Evolutionary conservation across 1,140 invertebrate genomes (phyloP).

Genomic region (Sycophaga agraensis): DNA sequence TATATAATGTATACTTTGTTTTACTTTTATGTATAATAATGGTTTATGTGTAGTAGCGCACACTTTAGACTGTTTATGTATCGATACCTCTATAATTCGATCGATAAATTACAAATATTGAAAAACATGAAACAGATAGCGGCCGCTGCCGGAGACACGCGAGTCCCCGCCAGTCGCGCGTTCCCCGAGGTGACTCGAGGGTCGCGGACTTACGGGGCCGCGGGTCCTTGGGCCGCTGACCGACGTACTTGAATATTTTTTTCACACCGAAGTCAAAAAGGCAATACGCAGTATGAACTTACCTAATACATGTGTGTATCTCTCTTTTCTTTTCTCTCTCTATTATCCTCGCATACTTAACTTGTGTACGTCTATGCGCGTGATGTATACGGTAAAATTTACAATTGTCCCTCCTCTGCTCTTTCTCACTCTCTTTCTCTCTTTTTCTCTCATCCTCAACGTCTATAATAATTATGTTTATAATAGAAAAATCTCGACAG

Average conservation of each 20-base stretch:
- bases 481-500: conserved; percentile 24
- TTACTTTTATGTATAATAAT: conserved; percentile 58
- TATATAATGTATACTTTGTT: conserved; percentile 57
- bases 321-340: neutral
- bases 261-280: conserved; percentile 60
- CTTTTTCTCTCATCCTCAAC: too few relatives aligned
- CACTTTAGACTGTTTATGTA: conserved; percentile 58
- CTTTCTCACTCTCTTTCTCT: conserved; percentile 23
- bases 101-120: conserved; percentile 60
- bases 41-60: conserved; percentile 57
- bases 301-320: conserved; percentile 51
- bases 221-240: too few relatives aligned
- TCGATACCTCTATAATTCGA: conserved; percentile 58
- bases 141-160: conserved; percentile 35
- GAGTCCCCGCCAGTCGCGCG: conserved; percentile 32
- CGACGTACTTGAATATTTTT: conserved; percentile 53
- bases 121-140: conserved; percentile 59
- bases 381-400: conserved; percentile 46
- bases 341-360: conserved; percentile 8
- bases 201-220: too few relatives aligned
- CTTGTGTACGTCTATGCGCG: conserved; percentile 35
- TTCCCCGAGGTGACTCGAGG: too few relatives aligned
- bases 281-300: conserved; percentile 60
- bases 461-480: conserved; percentile 14
- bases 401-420: conserved; percentile 34